phyloP scores from a whole-genome alignment of 2,113 vertebrate genomes.

The Eclectus roratus region DNA sequence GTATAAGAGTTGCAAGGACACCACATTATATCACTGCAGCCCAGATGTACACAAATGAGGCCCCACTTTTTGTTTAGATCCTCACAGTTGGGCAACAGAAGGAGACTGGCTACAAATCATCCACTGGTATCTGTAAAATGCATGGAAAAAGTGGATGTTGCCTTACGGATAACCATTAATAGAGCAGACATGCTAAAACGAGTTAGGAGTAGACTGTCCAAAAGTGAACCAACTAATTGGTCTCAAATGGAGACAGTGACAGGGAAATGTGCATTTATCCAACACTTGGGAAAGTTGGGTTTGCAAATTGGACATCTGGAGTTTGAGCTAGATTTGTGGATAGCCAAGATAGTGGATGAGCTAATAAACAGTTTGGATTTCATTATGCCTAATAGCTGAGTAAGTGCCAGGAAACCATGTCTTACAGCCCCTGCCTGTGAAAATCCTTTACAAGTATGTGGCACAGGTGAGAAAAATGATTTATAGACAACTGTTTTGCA shows the following conservation, averaged over 20 bases:
- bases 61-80: neutral
- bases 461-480: constrained; percentile 8
- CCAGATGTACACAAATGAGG: neutral
- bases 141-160: constrained; percentile 24
- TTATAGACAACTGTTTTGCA: neutral
- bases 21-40: neutral
- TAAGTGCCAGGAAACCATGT: constrained; percentile 28
- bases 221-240: constrained; percentile 53
- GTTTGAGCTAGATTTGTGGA: constrained; percentile 49
- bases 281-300: constrained; percentile 35
- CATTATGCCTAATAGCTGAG: constrained; percentile 19
- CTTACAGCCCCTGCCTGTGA: neutral
- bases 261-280: neutral
- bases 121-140: neutral
- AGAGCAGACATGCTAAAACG: constrained; percentile 47
- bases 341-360: constrained; percentile 46
- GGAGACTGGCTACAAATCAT: neutral
- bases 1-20: neutral
- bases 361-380: constrained; percentile 62
- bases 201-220: constrained; percentile 1
- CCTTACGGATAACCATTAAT: constrained; percentile 18
- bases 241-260: constrained; percentile 47
- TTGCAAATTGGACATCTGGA: constrained; percentile 57
- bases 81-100: neutral
- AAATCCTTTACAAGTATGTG: neutral